A percentile compares a stretch with the other conserved stretches of the same genome.
Conservation (phyloP, 2,113 vertebrate species). For the Calonectris borealis region DNA sequence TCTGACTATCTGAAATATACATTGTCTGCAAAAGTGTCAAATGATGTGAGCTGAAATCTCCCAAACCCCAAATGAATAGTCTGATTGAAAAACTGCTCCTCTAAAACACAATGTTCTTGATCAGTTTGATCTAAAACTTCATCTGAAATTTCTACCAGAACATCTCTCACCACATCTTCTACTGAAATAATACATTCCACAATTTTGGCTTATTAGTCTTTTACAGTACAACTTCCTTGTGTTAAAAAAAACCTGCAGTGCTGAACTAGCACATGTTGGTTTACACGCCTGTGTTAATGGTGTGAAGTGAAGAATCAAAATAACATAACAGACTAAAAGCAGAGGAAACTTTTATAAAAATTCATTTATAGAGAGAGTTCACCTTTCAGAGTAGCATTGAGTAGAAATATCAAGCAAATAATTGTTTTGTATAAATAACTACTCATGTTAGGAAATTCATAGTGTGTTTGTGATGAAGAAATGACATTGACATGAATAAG, state of each 20-base stretch:
- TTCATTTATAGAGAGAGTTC: not conserved
- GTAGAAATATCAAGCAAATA: not conserved
- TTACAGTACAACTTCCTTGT: not conserved
- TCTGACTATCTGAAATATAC: not conserved
- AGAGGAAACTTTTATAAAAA: not conserved
- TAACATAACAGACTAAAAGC: not conserved
- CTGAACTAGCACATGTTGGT: rapidly evolving
- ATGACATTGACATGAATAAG: not conserved
- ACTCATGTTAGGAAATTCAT: not conserved
- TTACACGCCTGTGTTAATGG: rapidly evolving
- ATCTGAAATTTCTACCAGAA: not conserved
- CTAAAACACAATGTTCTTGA: not conserved
- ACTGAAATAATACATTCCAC: not conserved
- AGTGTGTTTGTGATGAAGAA: not conserved
- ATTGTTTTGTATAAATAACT: not conserved
- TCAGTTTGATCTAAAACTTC: not conserved
- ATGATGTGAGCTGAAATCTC: not conserved
- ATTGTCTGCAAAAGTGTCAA: not conserved
- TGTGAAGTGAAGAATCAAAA: not conserved
- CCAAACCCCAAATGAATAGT: not conserved
- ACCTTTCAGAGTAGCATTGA: not conserved
- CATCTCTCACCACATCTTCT: not conserved
- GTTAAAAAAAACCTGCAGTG: not conserved
- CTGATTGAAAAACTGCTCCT: not conserved
- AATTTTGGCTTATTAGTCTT: not conserved